Evolutionary conservation across 2,113 vertebrate genomes (phyloP), one percentile per base, ranked within the genome.

Genomic region (Callipepla squamata): DNA sequence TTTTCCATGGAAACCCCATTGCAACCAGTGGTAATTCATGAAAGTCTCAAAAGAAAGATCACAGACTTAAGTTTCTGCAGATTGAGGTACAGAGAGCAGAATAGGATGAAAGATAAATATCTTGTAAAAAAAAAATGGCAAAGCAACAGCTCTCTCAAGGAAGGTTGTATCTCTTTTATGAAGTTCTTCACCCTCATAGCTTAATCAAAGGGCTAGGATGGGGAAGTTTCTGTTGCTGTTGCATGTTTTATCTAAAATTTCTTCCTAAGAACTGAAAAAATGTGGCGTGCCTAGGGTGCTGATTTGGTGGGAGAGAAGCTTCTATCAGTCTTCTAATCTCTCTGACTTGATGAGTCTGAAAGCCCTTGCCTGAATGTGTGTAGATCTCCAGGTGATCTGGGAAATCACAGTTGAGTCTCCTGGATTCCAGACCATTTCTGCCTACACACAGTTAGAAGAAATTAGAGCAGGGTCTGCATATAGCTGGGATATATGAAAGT

Each of bases 41-140:
- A 5, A 12, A 34, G 17, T 63, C 42, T 92, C 80, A 72, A 40
- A 69, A 90, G 50, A 45, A 62, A 74, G 63, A 73, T 42, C 32
- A 73, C n/a, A 50, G 38, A 21, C 73, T 59, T 88, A 47, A 42
- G 22, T 75, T 88, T 44, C 44, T 79, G 75, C 36, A 87, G 78
- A 68, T 72, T 34, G 26, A 75, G 67, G 21, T 23, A 61, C 11
- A 70, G 80, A 38, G 2, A 84, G 57, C 17, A 65, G 34, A 81
- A 45, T 6, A 62, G 17, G 20, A 25, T 28, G 26, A 63, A 90
- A 90, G 74, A 45, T 7, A 53, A 80, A 36, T 47, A 51, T 93
- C 67, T 36, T 57, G 44, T 26, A 11, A 34, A 34, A 38, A 36
- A 32, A 58, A 58, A 58, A 57, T 3, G 21, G 48, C 38, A 80